A percentile compares a stretch with the other conserved stretches of the same genome.
Conservation (phyloP, 2,113 vertebrate species). For the Heterotis niloticus region DNA sequence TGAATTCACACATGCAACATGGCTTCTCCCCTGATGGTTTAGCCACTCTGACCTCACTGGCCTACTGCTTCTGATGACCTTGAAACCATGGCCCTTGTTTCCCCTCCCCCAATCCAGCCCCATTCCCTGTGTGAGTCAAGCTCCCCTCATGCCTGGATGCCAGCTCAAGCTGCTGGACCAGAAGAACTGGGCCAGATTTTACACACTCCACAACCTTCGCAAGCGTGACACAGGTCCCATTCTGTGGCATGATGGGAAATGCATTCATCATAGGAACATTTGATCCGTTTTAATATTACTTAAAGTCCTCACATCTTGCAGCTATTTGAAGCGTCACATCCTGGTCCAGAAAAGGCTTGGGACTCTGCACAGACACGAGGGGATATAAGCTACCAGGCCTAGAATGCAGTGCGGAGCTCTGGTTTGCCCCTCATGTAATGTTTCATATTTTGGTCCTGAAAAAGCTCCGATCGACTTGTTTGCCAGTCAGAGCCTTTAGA, state of each 20-base stretch:
- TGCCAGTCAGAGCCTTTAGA: conserved; percentile 12
- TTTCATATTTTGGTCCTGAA: conserved; percentile 24
- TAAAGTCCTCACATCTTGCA: background rate
- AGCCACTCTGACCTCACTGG: too few species aligned
- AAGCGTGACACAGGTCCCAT: conserved; percentile 46
- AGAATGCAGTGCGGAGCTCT: background rate
- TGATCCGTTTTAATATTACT: background rate
- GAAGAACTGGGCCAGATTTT: conserved; percentile 69
- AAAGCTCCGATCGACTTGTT: conserved; percentile 32
- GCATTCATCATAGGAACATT: background rate
- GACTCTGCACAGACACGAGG: background rate
- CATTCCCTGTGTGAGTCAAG: background rate
- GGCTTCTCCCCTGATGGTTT: background rate
- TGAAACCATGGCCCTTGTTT: background rate
- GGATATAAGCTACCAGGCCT: background rate
- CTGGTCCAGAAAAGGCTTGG: background rate
- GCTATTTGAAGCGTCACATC: background rate
- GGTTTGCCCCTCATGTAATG: conserved; percentile 16
- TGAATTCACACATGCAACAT: background rate
- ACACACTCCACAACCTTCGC: conserved; percentile 60
- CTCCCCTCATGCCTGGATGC: conserved; percentile 44
- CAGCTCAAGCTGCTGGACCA: conserved; percentile 52
- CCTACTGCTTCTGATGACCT: too few species aligned
- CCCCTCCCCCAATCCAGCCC: background rate
- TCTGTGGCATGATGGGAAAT: conserved; percentile 20